Evolutionary conservation across 2,888 invertebrate species (phyloP), one percentile per base, ranked within the genome.

Genomic region (Cabera pusaria): DNA sequence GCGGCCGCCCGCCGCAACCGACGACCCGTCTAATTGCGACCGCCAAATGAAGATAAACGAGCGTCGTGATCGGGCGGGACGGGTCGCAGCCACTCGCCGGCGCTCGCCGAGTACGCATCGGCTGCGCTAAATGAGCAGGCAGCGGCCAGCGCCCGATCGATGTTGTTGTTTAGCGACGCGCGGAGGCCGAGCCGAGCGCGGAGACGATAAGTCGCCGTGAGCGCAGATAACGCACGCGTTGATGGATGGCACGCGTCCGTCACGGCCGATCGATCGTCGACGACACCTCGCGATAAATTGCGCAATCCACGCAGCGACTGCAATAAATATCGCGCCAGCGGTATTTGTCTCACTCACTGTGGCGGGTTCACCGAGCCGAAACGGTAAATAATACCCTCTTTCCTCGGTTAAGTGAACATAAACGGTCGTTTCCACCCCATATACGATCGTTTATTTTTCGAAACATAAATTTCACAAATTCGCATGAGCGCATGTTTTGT

Each of bases 21-120:
- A 91, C 91, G 91, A 91, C 90, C 91, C 92, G 90, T 92, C 91
- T 92, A 92, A 92, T 92, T 92, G 92, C 88, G 90, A 88, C 89
- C 87, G 86, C 90, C 78, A 83, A 92, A 92, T 92, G 92, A 92
- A 92, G 92, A 92, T 91, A 90, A 91, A 92, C 91, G 92, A 92
- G 90, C 88, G 77, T 76, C 80, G 89, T 90, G 90, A 91, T 91
- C 87, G 91, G 91, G 75, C 85, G 83, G 86, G 91, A 88, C 89
- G 72, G 69, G 59, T 65, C 59, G 75, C 67, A 61, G 60, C 77
- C 76, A 74, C 75, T 65, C 59, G 76, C 12, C 28, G 19, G 23
- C 17, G 25, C 18, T 23, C 23, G 18, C 67, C 60, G 75, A 73
- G 71, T 73, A 72, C 64, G 64, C 60, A 63, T 59, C 56, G 52